Percentiles rank a stretch among this genome's conserved stretches.
These are phyloP conservation scores for Pachycephala philippinensis DNA, from an alignment of 2,113 vertebrate genomes.

Conservation along the genomic window DNA sequence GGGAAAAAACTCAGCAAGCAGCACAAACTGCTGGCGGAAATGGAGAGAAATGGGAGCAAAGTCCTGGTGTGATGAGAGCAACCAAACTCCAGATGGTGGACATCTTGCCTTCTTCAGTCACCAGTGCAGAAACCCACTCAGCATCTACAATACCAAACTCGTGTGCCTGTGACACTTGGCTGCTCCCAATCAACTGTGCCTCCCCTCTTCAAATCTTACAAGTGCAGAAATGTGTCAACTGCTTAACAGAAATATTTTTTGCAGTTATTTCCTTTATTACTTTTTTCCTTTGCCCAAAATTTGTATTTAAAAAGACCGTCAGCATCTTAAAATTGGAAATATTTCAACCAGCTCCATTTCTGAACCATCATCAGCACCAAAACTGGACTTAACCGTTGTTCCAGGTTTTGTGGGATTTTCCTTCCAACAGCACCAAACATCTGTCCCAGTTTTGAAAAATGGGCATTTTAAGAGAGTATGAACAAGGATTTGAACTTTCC, in stretches of 20 bases:
- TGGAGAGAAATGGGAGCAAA: conserved; percentile 21
- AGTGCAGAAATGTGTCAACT: neutral
- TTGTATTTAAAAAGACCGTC: neutral
- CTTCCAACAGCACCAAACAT: neutral
- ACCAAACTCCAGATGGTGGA: neutral
- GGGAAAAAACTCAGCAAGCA: conserved; percentile 23
- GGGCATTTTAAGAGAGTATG: neutral
- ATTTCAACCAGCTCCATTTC: neutral
- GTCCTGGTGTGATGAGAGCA: neutral
- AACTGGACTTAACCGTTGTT: neutral
- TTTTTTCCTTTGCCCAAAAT: neutral
- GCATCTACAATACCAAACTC: neutral
- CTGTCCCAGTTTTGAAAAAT: neutral
- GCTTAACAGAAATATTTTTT: neutral
- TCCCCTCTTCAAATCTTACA: neutral
- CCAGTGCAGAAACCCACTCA: neutral
- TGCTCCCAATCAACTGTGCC: neutral
- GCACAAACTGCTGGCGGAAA: conserved; percentile 37
- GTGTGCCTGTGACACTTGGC: neutral
- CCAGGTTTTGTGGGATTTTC: neutral
- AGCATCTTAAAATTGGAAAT: neutral
- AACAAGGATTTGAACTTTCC: neutral
- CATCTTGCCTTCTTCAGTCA: neutral
- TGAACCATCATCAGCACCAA: neutral
- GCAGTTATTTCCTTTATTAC: neutral